Percentiles rank a stretch among this genome's conserved stretches.
phyloP scores from a whole-genome alignment of 37 sponge, comb jelly and placozoan genomes.

The Hexactinellida sp. region DNA sequence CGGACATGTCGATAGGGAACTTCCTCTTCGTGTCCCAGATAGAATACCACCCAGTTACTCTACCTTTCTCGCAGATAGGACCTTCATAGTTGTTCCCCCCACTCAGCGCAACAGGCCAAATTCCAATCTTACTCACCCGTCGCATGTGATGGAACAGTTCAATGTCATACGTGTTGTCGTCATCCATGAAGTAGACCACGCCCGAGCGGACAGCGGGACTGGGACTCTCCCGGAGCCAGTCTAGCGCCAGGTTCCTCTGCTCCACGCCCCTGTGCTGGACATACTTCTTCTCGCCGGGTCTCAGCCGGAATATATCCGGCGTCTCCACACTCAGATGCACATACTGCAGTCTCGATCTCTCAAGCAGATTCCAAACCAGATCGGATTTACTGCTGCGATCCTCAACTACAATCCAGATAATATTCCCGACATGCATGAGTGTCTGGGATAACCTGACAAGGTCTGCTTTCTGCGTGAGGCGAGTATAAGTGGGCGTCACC shows the following conservation, averaged over 20 bases:
- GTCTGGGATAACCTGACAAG: slow-evolving; percentile 78
- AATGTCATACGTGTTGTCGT: slow-evolving; percentile 81
- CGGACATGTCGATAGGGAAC: slow-evolving; percentile 83
- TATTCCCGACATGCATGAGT: slow-evolving; percentile 59
- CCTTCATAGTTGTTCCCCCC: slow-evolving; percentile 74
- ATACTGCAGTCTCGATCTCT: neutral
- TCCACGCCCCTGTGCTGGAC: slow-evolving; percentile 64
- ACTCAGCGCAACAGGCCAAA: slow-evolving; percentile 74
- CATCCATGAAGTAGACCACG: slow-evolving; percentile 91
- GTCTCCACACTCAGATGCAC: slow-evolving; percentile 30
- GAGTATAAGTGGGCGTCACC: slow-evolving; percentile 87
- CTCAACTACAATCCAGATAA: slow-evolving; percentile 91
- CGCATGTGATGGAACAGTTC: slow-evolving; percentile 83
- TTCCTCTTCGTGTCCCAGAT: slow-evolving; percentile 39
- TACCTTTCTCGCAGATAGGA: slow-evolving; percentile 50
- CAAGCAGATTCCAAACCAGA: slow-evolving; percentile 46
- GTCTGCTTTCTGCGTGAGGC: slow-evolving; percentile 91
- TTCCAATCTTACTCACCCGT: slow-evolving; percentile 37
- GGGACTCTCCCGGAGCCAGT: slow-evolving; percentile 34
- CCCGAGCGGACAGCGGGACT: slow-evolving; percentile 22
- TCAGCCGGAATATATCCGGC: neutral
- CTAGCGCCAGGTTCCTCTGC: slow-evolving; percentile 69
- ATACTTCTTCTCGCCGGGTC: slow-evolving; percentile 51
- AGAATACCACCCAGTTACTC: slow-evolving; percentile 58
- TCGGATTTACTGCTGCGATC: slow-evolving; percentile 51